Evolutionary conservation across 1,140 invertebrate genomes (phyloP), one percentile per base, ranked within the genome.

Genomic region (Ericerus pela): DNA sequence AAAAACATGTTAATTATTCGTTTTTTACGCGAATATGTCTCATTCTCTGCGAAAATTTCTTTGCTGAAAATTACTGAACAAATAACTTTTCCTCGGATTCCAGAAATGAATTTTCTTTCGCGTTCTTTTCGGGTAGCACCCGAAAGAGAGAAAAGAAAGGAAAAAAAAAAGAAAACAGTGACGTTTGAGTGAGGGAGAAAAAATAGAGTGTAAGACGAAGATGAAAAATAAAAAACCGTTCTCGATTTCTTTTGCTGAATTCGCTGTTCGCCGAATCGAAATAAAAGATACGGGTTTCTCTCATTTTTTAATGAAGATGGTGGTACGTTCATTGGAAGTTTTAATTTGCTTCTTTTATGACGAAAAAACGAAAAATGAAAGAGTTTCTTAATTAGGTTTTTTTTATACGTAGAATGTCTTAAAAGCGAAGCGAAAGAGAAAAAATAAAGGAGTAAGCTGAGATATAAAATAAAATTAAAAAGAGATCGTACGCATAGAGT

Each of bases 1-100:
- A 47, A 47, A 47, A 47, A 47, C 41, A 47, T 47, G 41, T 47
- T 47, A 47, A 47, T 47, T 47, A 47, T 47, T 47, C 41, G 41
- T n/a, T n/a, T 47, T 24, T 47, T 47, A 24, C 26, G 22, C 41
- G 41, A 24, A 24, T 24, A 47, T 47, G 26, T 47, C 20, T 47
- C 41, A 24, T 24, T 24, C 26, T 47, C 41, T 47, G 26, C 10
- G 41, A 47, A 47, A 47, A 47, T 47, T 47, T 47, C 41, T 47
- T 47, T 24, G 41, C 41, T 8, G 20, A 24, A 47, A 47, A 47
- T 47, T 47, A 47, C 41, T 47, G 41, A 47, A 47, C 41, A 47
- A 47, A 47, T 47, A 47, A 47, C 41, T 24, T 47, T 47, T 47
- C n/a, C 41, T 47, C 41, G 41, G 26, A 47, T 47, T 47, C 41